Evolutionary conservation across 2,888 invertebrate genomes (phyloP), one percentile per base, ranked within the genome.

Genomic region (Tortrix viridana): DNA sequence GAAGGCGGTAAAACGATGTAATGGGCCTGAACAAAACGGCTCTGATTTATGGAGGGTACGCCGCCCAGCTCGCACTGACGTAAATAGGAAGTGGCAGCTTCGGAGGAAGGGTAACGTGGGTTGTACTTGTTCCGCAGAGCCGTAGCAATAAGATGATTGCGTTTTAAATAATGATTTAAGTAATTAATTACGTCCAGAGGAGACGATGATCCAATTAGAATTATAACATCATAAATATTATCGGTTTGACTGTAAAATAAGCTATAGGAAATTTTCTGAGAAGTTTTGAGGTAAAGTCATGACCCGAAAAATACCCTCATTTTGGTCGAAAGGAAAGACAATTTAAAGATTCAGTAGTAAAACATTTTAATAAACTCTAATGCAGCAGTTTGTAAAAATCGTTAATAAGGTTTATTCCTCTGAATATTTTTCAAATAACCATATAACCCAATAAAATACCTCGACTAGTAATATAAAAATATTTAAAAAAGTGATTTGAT

Each of bases 1-100:
- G 81, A 85, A 85, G 84, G 86, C 85, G 86, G 88, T 88, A 88
- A 88, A 88, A 85, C 83, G 85, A 72, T 77, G 88, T 88, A 88
- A 89, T 88, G 85, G 86, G 80, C 80, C 84, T 78, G 86, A 86
- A 86, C 86, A 87, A 87, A 86, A 88, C 82, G 86, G 81, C 82
- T 80, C 85, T 86, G 88, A 88, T 88, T 88, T 88, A 87, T 86
- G 79, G 80, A 78, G 84, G 84, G 79, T 82, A 71, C 76, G 78
- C 82, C 84, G 81, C 85, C 83, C 84, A 80, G 77, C 79, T 80
- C 79, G 81, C 71, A 77, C 86, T 81, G 82, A 84, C 85, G 81
- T 83, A 84, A 83, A 86, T 86, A 85, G 86, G 85, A 85, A 84
- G 82, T 84, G 84, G 81, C 85, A 85, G 85, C 84, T 77, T 81